Evolutionary conservation across 2,113 vertebrate genomes (phyloP).

Genomic region (Psittacara wagleri): DNA sequence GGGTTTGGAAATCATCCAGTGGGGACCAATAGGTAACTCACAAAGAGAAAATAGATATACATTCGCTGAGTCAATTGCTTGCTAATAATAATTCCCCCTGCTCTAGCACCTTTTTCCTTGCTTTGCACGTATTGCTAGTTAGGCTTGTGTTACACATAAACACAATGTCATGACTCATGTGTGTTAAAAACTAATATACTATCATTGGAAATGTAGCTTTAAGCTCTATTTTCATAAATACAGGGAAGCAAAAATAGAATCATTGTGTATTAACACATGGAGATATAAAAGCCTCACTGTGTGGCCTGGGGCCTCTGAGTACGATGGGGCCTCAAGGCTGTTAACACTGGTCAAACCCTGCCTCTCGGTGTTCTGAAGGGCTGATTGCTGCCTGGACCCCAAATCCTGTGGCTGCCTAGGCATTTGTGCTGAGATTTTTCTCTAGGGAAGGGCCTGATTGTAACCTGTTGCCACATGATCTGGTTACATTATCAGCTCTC

Average conservation of each 20-base stretch:
- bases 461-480: background rate
- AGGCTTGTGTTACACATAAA: background rate
- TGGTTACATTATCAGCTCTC: background rate
- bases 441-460: background rate
- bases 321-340: background rate
- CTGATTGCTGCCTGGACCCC: background rate
- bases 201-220: background rate
- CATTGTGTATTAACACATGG: background rate
- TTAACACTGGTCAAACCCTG: background rate
- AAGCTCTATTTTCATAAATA: background rate
- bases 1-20: background rate
- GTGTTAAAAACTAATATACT: background rate
- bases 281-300: background rate
- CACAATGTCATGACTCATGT: background rate
- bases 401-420: background rate
- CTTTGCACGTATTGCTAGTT: background rate
- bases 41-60: background rate
- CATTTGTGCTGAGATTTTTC: background rate
- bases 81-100: background rate
- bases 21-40: background rate
- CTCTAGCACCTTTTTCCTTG: background rate
- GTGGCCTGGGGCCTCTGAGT: background rate
- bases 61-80: constrained; percentile 7
- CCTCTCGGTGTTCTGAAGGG: background rate
- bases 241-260: background rate